phyloP scores from a whole-genome alignment of 2,888 invertebrate species.

The Cephus rjabovi region DNA sequence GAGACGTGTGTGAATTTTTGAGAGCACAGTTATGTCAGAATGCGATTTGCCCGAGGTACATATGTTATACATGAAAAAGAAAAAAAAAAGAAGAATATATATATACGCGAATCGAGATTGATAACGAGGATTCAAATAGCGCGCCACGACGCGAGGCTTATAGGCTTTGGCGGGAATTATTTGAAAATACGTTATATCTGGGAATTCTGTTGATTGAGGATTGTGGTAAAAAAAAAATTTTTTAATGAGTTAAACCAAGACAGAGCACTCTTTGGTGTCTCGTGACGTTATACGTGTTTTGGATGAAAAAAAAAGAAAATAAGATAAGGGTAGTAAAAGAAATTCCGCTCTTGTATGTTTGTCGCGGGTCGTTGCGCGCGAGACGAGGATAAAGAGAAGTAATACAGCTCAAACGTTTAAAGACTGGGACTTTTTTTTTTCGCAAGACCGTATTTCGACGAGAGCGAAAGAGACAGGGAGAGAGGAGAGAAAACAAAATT shows the following conservation, averaged over 20 bases:
- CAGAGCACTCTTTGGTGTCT: background rate
- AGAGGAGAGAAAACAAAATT: conserved; percentile 14
- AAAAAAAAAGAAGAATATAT: background rate
- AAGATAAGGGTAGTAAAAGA: background rate
- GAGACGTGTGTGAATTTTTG: conserved; percentile 25
- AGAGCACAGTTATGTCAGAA: conserved; percentile 25
- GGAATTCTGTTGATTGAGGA: background rate
- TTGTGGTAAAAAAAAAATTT: background rate
- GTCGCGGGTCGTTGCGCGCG: background rate
- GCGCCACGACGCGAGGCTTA: background rate
- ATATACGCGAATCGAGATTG: background rate
- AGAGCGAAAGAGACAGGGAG: conserved; percentile 24
- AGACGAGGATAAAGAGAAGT: background rate
- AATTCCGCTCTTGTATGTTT: background rate
- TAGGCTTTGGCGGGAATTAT: background rate
- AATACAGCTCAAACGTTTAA: conserved; percentile 38
- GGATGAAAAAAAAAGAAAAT: background rate
- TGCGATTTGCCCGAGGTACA: conserved; percentile 40
- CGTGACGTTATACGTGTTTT: background rate
- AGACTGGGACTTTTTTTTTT: conserved; percentile 50
- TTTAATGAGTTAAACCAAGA: background rate
- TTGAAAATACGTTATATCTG: background rate
- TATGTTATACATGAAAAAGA: background rate
- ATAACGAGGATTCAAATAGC: background rate
- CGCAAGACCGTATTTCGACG: conserved; percentile 24